Base-by-base conservation (phyloP, 2,113 vertebrate species). In the Poeciliopsis turrubarensis region DNA sequence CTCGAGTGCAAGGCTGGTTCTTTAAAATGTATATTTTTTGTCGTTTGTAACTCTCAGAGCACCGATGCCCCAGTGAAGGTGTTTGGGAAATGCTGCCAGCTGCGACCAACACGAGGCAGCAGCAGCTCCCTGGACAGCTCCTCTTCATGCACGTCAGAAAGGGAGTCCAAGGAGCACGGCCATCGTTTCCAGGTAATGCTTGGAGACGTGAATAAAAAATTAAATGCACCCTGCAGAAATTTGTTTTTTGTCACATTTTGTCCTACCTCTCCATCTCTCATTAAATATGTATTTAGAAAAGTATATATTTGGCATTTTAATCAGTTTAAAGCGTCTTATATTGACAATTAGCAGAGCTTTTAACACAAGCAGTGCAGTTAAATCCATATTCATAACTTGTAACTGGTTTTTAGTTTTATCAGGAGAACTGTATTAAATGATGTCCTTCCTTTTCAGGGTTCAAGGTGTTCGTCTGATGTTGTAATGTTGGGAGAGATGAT, bases 401-500 rank as follows among this genome's bases (percentile, higher is more conserved):
- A 44, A 60, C 44, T 27, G 25, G 44, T 47, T 47, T 47, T 25
- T 12, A 65, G 8, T 1, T 25, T 9, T 65, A 60, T 12, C 27
- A 29, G 27, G 17, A 11, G 10, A 32, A 60, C 11, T 54, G 9
- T 8, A 64, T 34, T 10, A 15, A 70, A 71, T 31, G 10, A 12
- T 32, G 31, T 15, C 19, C 62, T n/a, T 72, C 44, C 13, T 30
- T 65, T 34, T 3, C 84, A 99, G 97, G 94, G 95, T 63, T 96
- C 97, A 34, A 95, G 94, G 60, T 97, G 96, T 80, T 96, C 97
- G 13, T 98, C 98, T 3, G 98, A 99, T 88, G 97, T 97, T 83
- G 97, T 95, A 81, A 99, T 99, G 98, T 95, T 99, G 78, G 98
- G 97, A 69, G 98, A 99, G 89, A 99, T 99, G 98, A 99, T 99